These are phyloP conservation scores for Paramormyrops hopkinsi DNA, from an alignment of 2,797 vertebrate species.

Conservation along the genomic window DNA sequence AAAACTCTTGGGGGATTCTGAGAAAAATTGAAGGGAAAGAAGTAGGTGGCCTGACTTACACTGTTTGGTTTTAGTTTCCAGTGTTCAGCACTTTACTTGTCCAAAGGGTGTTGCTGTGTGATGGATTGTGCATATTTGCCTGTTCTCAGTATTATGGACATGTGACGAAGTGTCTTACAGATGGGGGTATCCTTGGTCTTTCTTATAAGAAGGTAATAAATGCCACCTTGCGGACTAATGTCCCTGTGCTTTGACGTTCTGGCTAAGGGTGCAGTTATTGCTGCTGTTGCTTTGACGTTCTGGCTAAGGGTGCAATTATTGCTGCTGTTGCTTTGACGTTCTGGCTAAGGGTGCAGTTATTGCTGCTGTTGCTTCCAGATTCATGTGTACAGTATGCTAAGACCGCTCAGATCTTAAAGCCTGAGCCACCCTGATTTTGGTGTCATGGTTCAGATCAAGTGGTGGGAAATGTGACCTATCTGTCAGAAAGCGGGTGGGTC, in stretches of 20 bases:
- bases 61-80: background rate
- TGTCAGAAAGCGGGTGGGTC: background rate
- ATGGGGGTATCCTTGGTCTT: background rate
- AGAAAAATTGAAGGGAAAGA: constrained; percentile 14
- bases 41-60: constrained; percentile 30
- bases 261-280: background rate
- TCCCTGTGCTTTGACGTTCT: background rate
- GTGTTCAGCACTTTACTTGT: constrained; percentile 18
- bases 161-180: background rate
- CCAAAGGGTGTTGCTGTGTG: constrained; percentile 22
- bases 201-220: constrained; percentile 14
- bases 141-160: background rate
- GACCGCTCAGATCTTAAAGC: background rate
- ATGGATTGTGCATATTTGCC: background rate
- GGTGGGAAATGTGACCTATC: background rate
- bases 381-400: background rate
- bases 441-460: background rate
- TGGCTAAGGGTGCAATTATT: background rate
- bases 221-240: constrained; percentile 32
- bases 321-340: background rate
- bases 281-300: background rate
- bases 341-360: background rate
- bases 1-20: constrained; percentile 36
- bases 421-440: background rate
- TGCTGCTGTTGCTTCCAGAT: background rate